These are phyloP conservation scores for Steromphala cineraria DNA, from an alignment of 2,888 invertebrate genomes.

Conservation along the genomic window DNA sequence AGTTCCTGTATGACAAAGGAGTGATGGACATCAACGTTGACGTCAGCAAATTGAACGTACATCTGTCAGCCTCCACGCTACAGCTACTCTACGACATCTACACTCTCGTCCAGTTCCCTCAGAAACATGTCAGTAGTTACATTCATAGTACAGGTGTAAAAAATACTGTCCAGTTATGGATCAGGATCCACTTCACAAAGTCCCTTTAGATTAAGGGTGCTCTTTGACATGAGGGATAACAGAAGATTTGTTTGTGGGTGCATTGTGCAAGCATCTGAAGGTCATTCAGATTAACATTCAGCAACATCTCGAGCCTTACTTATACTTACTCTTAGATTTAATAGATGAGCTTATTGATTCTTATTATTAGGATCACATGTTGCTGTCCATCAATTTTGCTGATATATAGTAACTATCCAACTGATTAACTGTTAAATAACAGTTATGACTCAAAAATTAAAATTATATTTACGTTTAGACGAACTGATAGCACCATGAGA, in stretches of 20 bases:
- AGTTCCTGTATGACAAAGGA: constrained; percentile 80
- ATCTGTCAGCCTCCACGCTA: constrained; percentile 84
- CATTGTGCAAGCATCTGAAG: background rate
- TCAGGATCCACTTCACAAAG: background rate
- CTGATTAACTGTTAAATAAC: too few species aligned
- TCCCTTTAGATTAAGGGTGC: background rate
- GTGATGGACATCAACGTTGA: constrained; percentile 82
- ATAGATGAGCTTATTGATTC: too few species aligned
- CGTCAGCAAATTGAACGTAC: constrained; percentile 83
- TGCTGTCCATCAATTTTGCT: too few species aligned
- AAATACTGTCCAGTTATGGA: background rate
- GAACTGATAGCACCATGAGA: too few species aligned
- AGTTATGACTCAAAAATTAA: too few species aligned
- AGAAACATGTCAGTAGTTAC: constrained; percentile 30
- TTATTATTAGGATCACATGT: too few species aligned
- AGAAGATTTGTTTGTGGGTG: background rate
- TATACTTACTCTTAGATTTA: too few species aligned
- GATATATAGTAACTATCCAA: too few species aligned
- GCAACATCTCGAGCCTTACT: too few species aligned
- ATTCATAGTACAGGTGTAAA: too few species aligned
- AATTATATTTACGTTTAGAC: too few species aligned
- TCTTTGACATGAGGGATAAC: background rate
- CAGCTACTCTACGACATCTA: constrained; percentile 81
- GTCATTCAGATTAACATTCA: too few species aligned
- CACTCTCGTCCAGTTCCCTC: constrained; percentile 41